Percentiles rank a stretch among this genome's conserved stretches.
phyloP scores from a whole-genome alignment of 2,113 vertebrate genomes.

The Lepidothrix coronata region DNA sequence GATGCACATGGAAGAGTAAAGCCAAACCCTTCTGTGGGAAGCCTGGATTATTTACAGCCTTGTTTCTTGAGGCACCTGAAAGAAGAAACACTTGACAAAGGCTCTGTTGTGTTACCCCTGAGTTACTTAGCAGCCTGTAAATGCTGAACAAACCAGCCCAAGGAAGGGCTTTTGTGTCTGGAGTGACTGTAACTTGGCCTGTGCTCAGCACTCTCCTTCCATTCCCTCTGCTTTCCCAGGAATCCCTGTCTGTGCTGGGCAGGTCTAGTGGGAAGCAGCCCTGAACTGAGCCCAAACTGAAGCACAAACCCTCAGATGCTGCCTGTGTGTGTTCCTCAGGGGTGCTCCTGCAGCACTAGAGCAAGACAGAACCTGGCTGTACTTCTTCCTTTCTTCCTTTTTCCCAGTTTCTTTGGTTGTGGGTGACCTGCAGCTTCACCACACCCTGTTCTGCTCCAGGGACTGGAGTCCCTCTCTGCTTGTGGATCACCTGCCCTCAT shows the following conservation, averaged over 20 bases:
- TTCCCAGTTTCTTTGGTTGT: background rate
- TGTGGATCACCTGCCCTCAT: background rate
- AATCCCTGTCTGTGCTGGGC: background rate
- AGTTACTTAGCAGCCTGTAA: conserved; percentile 18
- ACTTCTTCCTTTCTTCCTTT: background rate
- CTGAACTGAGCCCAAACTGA: background rate
- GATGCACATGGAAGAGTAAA: background rate
- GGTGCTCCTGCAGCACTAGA: background rate
- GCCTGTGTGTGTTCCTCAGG: background rate
- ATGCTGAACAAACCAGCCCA: background rate
- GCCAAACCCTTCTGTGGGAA: background rate
- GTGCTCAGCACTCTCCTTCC: background rate
- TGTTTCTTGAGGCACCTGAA: background rate
- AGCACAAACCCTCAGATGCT: background rate
- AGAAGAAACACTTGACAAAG: background rate
- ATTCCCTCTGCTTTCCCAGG: background rate
- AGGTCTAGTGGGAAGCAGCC: background rate
- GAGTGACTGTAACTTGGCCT: background rate
- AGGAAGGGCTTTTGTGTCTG: background rate
- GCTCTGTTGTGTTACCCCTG: background rate
- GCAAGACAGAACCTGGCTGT: background rate
- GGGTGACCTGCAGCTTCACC: background rate
- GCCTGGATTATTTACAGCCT: background rate
- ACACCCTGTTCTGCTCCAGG: background rate
- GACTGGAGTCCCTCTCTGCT: background rate